phyloP scores from a whole-genome alignment of 92 coral and sea anemone genomes.

The Galaxea fascicularis region DNA sequence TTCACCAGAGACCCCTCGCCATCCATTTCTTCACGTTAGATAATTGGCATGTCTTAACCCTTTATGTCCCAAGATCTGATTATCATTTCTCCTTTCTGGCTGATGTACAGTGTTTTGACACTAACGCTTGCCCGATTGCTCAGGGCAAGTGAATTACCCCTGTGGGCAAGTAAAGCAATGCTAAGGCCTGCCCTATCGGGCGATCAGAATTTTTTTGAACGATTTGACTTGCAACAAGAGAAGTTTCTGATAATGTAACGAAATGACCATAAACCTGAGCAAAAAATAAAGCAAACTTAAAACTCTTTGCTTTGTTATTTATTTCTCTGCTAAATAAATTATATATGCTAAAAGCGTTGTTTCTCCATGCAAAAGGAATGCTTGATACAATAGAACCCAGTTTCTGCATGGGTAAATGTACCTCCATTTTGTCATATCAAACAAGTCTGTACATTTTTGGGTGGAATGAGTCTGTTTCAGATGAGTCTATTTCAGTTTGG shows the following conservation, averaged over 20 bases:
- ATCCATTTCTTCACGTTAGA: no score
- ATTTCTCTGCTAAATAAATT: no score
- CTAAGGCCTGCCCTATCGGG: slow-evolving; percentile 37
- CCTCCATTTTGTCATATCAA: background rate
- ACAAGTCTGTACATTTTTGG: background rate
- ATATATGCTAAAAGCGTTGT: background rate
- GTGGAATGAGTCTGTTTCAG: background rate
- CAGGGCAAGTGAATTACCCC: slow-evolving; percentile 37
- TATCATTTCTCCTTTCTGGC: no score
- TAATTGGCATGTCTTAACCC: no score
- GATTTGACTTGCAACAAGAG: slow-evolving; percentile 34
- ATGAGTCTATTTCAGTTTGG: no score
- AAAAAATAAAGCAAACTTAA: background rate
- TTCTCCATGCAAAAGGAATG: slow-evolving; percentile 4
- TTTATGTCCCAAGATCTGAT: no score
- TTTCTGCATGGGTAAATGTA: background rate
- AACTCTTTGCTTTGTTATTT: no score
- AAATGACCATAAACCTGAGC: background rate
- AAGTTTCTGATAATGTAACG: background rate
- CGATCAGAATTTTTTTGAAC: slow-evolving; percentile 10
- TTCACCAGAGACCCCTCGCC: no score
- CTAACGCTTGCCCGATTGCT: slow-evolving; percentile 49
- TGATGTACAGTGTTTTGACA: no score
- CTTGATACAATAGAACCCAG: background rate
- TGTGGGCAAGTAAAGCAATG: slow-evolving; percentile 51